Base-by-base conservation (phyloP, 2,888 invertebrate species). In the Rhyacophila evoluta region DNA sequence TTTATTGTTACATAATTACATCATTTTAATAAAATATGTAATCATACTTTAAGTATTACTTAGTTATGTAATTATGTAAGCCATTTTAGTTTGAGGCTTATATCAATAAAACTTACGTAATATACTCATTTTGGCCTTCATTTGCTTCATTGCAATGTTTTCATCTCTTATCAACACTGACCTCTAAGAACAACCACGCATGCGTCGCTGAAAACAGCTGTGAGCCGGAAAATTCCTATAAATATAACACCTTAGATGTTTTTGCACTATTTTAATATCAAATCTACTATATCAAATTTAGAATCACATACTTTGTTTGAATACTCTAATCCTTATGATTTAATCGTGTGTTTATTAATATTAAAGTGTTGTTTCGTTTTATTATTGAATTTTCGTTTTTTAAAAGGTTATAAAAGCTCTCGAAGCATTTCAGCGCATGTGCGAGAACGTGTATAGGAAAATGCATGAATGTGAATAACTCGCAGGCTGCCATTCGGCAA, bases 401-500 rank as follows among this genome's bases (percentile, higher is more conserved):
- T 33, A 33, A 33, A 33, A 33, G 29, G 4, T 33, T 6, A 33
- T 19, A 2, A 10, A 25, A 55, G 55, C 55, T 55, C 4, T n/a
- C 6, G 41, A 41, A 41, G 15, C 15, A 38, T 70, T 69, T 12
- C n/a, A 1, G 39, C n/a, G 39, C 75, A 70, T 70, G 75, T 70
- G 75, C 70, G 55, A 75, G 15, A 29, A n/a, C 11, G 12, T 12
- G 19, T 70, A 69, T 10, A 75, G 10, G 70, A 70, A 75, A 75
- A 75, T 41, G 70, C 41, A 39, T 75, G 29, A 28, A n/a, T 55
- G 55, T 25, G 55, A 25, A 55, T 19, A 75, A 70, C 12, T 5
- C 29, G 29, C 69, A 69, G 28, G 6, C 69, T 75, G 38, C 70
- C 75, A 75, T 75, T 75, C 75, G 75, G 75, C 29, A 75, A 75